Percentiles rank a stretch among this genome's conserved stretches.
These are phyloP conservation scores for Cancer borealis DNA, from an alignment of 2,888 invertebrate genomes.

Conservation along the genomic window DNA sequence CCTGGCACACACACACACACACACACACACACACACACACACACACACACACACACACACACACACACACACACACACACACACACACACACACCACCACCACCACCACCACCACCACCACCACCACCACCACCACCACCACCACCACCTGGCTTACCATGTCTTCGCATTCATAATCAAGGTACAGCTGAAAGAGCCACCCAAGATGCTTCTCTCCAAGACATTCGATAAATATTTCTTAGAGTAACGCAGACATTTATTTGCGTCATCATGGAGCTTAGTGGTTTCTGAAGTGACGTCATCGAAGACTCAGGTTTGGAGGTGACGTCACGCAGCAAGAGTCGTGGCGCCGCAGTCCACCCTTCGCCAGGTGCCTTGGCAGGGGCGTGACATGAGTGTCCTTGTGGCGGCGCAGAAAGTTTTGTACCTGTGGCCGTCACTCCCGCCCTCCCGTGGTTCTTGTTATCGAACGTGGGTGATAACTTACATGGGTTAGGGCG, in stretches of 20 bases:
- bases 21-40: conserved; percentile 22
- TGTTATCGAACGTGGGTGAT: conserved; percentile 22
- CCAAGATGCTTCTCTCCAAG: not conserved
- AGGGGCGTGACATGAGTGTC: conserved; percentile 6
- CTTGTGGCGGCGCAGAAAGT: conserved; percentile 17
- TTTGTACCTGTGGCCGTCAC: not conserved
- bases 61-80: conserved; percentile 28
- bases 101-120: too few relatives aligned
- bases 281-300: not conserved
- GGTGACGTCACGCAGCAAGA: not conserved
- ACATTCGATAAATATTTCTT: not conserved
- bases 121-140: too few relatives aligned
- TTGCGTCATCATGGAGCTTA: not conserved
- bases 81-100: not conserved
- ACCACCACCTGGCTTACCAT: not conserved
- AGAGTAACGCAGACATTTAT: not conserved
- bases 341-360: not conserved
- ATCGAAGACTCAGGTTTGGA: not conserved
- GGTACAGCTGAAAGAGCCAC: not conserved
- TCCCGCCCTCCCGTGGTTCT: not conserved
- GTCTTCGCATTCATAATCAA: not conserved
- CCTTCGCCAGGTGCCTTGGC: not conserved
- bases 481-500: not conserved
- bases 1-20: not conserved
- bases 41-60: conserved; percentile 27